Evolutionary conservation across 1,140 invertebrate genomes (phyloP).

Genomic region (Cataglyphis hispanica): DNA sequence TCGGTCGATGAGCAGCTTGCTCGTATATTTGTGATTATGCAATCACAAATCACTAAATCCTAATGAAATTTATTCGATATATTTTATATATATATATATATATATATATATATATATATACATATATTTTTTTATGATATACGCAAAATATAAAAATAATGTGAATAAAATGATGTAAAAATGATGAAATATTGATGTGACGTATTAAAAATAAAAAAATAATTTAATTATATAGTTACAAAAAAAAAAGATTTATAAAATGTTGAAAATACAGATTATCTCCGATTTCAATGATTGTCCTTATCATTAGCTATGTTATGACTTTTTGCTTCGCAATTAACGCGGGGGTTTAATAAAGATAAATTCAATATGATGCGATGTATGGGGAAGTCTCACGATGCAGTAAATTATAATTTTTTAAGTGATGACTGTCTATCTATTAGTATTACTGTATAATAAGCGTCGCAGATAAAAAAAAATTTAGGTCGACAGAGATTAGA

Average conservation of each 20-base stretch:
- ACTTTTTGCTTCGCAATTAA: neutral
- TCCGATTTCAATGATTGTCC: neutral
- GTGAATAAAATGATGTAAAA: too few species aligned
- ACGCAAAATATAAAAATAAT: neutral
- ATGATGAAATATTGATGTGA: neutral
- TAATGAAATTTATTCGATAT: conserved; percentile 17
- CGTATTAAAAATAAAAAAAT: neutral
- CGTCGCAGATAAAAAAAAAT: neutral
- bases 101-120: too few species aligned
- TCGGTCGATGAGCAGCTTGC: neutral
- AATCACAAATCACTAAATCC: conserved; percentile 29
- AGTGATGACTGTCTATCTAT: neutral
- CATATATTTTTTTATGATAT: neutral
- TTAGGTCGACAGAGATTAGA: neutral
- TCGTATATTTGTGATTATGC: conserved; percentile 49
- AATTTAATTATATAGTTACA: neutral
- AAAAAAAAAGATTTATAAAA: neutral
- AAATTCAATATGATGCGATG: conserved; percentile 5
- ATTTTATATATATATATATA: too few species aligned
- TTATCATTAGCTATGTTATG: neutral
- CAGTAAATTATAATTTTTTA: conserved; percentile 39
- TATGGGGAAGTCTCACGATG: neutral
- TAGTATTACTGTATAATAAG: neutral
- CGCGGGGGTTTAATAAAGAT: conserved; percentile 5
- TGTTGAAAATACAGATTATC: conserved; percentile 1